Percentiles rank a stretch among this genome's conserved stretches.
Conservation (phyloP, 2,888 invertebrate genomes). For the Ochlodes sylvanus region DNA sequence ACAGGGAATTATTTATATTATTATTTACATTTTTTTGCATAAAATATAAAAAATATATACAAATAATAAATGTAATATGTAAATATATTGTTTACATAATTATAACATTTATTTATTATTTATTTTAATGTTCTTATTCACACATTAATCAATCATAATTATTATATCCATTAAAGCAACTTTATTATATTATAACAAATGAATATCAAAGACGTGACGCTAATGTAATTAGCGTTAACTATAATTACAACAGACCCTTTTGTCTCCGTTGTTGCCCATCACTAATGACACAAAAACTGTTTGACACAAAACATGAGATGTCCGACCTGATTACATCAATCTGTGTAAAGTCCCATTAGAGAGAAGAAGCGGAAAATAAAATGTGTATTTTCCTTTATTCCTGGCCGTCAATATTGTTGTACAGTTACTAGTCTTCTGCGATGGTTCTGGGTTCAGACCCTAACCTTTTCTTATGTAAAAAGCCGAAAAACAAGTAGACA, state of each 20-base stretch:
- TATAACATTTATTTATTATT: background rate
- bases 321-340: constrained; percentile 9
- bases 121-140: too few species aligned
- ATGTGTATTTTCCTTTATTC: background rate
- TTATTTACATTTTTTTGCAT: too few species aligned
- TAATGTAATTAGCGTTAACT: constrained; percentile 23
- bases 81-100: background rate
- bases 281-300: constrained; percentile 26
- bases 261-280: background rate
- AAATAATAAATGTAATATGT: too few species aligned
- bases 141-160: too few species aligned
- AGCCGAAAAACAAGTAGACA: too few species aligned
- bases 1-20: too few species aligned
- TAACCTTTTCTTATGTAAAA: too few species aligned
- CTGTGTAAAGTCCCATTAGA: constrained; percentile 1
- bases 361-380: background rate
- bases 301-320: constrained; percentile 14
- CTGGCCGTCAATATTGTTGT: too few species aligned
- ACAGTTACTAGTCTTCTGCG: too few species aligned
- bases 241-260: constrained; percentile 24
- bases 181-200: background rate
- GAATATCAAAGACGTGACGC: background rate
- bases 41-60: too few species aligned
- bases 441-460: too few species aligned
- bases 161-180: too few species aligned